phyloP scores from a whole-genome alignment of 2,797 vertebrate genomes.

The Notolabrus celidotus region DNA sequence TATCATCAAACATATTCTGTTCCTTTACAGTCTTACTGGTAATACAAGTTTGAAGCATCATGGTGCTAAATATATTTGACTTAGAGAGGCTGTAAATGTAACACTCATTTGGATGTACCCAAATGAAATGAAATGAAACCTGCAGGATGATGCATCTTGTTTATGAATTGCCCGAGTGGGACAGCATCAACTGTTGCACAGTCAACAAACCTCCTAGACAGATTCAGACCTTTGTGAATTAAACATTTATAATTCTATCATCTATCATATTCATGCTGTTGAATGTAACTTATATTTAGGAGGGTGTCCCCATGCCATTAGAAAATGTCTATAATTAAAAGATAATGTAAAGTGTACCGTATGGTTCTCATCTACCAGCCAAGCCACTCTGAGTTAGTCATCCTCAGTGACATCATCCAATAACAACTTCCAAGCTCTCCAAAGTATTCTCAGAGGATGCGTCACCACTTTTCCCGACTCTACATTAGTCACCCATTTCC shows the following conservation, averaged over 20 bases:
- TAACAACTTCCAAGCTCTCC: slow-evolving; percentile 32
- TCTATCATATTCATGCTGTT: not conserved
- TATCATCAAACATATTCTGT: not conserved
- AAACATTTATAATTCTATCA: too few relatives aligned
- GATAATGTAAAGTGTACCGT: slow-evolving; percentile 20
- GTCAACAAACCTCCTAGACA: not conserved
- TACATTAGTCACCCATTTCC: slow-evolving; percentile 27
- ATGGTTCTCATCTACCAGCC: slow-evolving; percentile 29
- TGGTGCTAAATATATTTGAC: not conserved
- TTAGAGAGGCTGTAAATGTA: not conserved
- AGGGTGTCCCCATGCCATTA: slow-evolving; percentile 13
- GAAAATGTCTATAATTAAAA: slow-evolving; percentile 19
- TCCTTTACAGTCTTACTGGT: not conserved
- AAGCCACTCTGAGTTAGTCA: slow-evolving; percentile 51
- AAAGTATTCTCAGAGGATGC: slow-evolving; percentile 58
- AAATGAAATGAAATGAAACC: not conserved
- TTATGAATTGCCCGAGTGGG: not conserved
- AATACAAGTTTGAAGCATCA: not conserved
- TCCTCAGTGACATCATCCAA: slow-evolving; percentile 61
- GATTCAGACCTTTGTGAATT: not conserved
- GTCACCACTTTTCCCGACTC: slow-evolving; percentile 62
- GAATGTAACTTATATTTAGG: not conserved
- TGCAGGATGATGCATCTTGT: slow-evolving; percentile 5
- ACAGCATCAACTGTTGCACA: not conserved
- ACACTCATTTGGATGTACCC: not conserved